These are phyloP conservation scores for Paramuricea clavata DNA, from an alignment of 92 coral and sea anemone genomes.

Conservation along the genomic window DNA sequence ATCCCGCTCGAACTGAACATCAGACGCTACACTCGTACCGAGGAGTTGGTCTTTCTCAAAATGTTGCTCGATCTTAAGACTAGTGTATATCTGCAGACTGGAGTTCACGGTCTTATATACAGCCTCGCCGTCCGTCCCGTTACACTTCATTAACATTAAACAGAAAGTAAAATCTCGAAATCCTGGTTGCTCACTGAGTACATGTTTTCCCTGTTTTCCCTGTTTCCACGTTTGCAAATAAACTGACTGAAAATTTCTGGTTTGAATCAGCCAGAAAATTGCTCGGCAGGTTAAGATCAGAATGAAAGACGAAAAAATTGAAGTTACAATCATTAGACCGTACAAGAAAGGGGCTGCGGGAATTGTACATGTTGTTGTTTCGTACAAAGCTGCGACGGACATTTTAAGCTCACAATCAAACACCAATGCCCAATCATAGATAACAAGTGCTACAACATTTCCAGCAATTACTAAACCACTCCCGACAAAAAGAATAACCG, in stretches of 20 bases:
- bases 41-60: slow-evolving; percentile 47
- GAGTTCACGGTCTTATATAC: slow-evolving; percentile 42
- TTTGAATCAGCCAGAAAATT: slow-evolving; percentile 35
- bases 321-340: slow-evolving; percentile 31
- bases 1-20: slow-evolving; percentile 42
- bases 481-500: slow-evolving; percentile 30
- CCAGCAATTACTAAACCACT: slow-evolving; percentile 32
- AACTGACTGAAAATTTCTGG: slow-evolving; percentile 5
- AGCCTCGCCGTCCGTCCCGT: slow-evolving; percentile 39
- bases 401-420: slow-evolving; percentile 26
- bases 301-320: slow-evolving; percentile 9
- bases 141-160: slow-evolving; percentile 35
- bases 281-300: slow-evolving; percentile 22
- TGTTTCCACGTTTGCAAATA: slow-evolving; percentile 21
- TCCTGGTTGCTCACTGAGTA: slow-evolving; percentile 40
- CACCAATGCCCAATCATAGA: slow-evolving; percentile 46
- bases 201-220: background rate
- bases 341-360: slow-evolving; percentile 52
- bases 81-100: slow-evolving; percentile 45
- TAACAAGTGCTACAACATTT: slow-evolving; percentile 23
- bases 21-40: slow-evolving; percentile 47
- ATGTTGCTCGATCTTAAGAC: slow-evolving; percentile 36
- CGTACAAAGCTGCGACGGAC: slow-evolving; percentile 17
- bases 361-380: slow-evolving; percentile 30
- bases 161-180: slow-evolving; percentile 48